Conservation (phyloP, 2,888 invertebrate species). For the Eilema caniola region DNA sequence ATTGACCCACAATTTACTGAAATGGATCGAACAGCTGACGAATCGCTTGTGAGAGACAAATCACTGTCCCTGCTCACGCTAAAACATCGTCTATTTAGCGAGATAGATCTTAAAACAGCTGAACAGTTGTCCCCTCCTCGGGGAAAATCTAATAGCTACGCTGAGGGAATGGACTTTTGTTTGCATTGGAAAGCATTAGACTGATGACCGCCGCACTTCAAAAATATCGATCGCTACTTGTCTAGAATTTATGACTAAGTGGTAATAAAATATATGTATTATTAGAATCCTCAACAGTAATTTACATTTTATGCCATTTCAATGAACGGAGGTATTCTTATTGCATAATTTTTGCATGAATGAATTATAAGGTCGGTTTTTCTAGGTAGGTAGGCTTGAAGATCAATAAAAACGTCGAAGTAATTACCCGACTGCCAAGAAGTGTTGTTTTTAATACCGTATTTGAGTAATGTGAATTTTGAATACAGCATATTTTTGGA, state of each 20-base stretch:
- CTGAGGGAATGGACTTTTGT: background rate
- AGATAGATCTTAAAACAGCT: too few species aligned
- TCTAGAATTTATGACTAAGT: conserved; percentile 31
- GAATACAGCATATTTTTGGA: too few species aligned
- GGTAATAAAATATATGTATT: background rate
- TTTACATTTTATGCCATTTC: background rate
- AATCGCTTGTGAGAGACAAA: too few species aligned
- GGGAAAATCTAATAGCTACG: background rate
- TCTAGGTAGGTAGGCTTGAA: background rate
- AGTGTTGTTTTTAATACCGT: too few species aligned
- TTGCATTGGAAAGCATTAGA: background rate
- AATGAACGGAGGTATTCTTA: background rate
- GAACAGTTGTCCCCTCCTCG: too few species aligned
- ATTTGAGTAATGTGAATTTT: too few species aligned
- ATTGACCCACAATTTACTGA: background rate
- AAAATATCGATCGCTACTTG: conserved; percentile 31
- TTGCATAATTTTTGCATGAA: background rate
- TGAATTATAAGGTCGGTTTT: background rate
- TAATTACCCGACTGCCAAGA: too few species aligned
- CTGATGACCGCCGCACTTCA: background rate
- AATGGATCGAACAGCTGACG: background rate
- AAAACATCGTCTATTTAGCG: too few species aligned
- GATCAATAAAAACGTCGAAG: too few species aligned
- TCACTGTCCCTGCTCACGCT: too few species aligned
- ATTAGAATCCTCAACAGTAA: background rate